Conservation (phyloP, 2,113 vertebrate genomes). For the Desmodus rotundus region DNA sequence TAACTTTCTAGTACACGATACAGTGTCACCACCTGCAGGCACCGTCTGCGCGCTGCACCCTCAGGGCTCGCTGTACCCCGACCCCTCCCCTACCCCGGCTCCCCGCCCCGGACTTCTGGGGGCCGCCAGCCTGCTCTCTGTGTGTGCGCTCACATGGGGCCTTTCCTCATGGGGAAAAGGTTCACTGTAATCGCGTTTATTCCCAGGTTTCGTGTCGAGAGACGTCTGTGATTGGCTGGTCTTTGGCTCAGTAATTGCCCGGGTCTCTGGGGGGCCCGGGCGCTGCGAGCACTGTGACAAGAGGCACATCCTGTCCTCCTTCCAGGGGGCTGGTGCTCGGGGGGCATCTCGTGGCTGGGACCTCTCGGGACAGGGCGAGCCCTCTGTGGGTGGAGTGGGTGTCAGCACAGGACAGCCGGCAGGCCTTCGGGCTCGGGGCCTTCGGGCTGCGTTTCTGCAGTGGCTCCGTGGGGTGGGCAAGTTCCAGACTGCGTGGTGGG, state of each 20-base stretch:
- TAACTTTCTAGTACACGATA: rapidly evolving
- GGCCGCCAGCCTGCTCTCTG: neutral
- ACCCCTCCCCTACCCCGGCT: rapidly evolving
- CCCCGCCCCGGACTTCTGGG: rapidly evolving
- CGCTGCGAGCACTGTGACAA: neutral
- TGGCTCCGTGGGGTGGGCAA: rapidly evolving
- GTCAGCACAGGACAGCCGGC: rapidly evolving
- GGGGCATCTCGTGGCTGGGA: rapidly evolving
- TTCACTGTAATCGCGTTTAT: neutral
- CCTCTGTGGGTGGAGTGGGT: rapidly evolving
- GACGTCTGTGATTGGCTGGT: rapidly evolving
- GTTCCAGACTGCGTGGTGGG: rapidly evolving
- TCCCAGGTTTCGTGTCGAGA: neutral
- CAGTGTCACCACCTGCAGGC: rapidly evolving
- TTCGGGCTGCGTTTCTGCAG: neutral
- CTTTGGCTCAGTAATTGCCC: neutral
- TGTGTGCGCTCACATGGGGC: rapidly evolving
- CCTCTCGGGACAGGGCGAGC: rapidly evolving
- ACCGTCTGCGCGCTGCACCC: rapidly evolving
- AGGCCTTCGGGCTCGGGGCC: neutral
- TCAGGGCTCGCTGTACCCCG: rapidly evolving
- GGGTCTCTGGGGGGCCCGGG: rapidly evolving
- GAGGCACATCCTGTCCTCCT: neutral
- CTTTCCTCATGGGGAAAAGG: neutral
- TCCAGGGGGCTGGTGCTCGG: neutral